Evolutionary conservation across 2,888 invertebrate species (phyloP).

Genomic region (Bedellia somnulentella): DNA sequence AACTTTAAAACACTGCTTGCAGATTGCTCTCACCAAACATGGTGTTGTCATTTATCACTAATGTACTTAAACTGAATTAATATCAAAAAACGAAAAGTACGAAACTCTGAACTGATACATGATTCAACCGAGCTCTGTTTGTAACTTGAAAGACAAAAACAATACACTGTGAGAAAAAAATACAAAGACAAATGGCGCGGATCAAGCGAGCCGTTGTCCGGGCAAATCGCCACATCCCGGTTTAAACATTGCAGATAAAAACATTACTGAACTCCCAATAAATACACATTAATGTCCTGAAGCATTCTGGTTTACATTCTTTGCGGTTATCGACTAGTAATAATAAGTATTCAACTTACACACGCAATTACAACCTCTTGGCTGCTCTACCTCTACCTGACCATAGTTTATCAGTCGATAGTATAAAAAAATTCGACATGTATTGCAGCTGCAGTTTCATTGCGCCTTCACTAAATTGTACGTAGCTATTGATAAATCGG

Average conservation of each 20-base stretch:
- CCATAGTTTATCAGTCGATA: constrained; percentile 40
- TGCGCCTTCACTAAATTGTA: constrained; percentile 15
- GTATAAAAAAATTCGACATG: constrained; percentile 29
- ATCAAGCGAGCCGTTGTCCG: constrained; percentile 26
- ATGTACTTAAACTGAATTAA: too few species aligned
- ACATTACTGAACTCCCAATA: constrained; percentile 57
- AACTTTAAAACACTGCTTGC: too few species aligned
- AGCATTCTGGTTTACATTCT: constrained; percentile 58
- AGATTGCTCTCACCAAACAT: too few species aligned
- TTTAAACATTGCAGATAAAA: constrained; percentile 48
- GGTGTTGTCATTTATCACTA: too few species aligned
- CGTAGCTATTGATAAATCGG: constrained; percentile 21
- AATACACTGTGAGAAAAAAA: too few species aligned
- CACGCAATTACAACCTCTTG: constrained; percentile 56
- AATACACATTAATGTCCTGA: constrained; percentile 57
- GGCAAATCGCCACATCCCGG: constrained; percentile 30
- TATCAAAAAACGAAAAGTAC: too few species aligned
- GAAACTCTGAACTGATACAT: too few species aligned
- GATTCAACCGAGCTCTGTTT: too few species aligned
- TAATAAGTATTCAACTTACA: constrained; percentile 41
- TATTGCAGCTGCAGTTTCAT: constrained; percentile 24
- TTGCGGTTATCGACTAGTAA: constrained; percentile 56
- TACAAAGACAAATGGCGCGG: constrained; percentile 17
- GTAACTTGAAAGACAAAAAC: too few species aligned
- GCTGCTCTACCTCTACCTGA: constrained; percentile 48